Evolutionary conservation across 2,888 invertebrate genomes (phyloP), one percentile per base, ranked within the genome.

Genomic region (Kryphioiulus occultus): DNA sequence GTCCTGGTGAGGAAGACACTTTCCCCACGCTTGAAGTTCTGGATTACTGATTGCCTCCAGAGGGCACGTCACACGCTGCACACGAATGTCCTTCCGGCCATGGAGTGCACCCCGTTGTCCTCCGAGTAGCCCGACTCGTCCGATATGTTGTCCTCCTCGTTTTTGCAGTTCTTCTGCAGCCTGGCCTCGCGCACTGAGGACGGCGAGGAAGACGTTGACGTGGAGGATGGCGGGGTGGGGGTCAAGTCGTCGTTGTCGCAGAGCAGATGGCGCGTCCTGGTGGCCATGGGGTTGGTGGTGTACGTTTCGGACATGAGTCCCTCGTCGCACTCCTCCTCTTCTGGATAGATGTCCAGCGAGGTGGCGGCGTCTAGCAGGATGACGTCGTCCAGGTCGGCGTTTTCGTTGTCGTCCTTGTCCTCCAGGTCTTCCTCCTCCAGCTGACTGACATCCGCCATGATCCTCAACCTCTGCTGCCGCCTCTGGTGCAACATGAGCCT

Each of bases 61-160:
- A 53, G 0, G n/a, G 68, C n/a, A 5, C 59, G 59, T 68, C 68
- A 68, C 9, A 68, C 68, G 26, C 68, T 26, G 84, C 84, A 84
- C 35, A 42, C 19, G 22, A 30, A 84, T 9, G 42, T 84, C 84
- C 84, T 84, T 17, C 84, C 42, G 42, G 35, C n/a, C 39, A 35
- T 35, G 35, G 30, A 17, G 30, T 35, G 83, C n/a, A 83, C 30
- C 32, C 83, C 83, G 26, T 89, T 88, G 30, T 91, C 91, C 87
- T 97, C 97, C 42, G 96, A 97, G 92, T 97, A 97, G 4, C 97
- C 97, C 88, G 96, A 97, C 92, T 98, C 97, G 91, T 97, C 97
- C 91, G 96, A 96, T 91, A 95, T 95, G 89, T 95, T 95, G 90
- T 95, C 95, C 88, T 92, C 92, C 86, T 94, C 95, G 89, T 93